Evolutionary conservation across 2,888 invertebrate genomes (phyloP).

Genomic region (Eulithis testata): DNA sequence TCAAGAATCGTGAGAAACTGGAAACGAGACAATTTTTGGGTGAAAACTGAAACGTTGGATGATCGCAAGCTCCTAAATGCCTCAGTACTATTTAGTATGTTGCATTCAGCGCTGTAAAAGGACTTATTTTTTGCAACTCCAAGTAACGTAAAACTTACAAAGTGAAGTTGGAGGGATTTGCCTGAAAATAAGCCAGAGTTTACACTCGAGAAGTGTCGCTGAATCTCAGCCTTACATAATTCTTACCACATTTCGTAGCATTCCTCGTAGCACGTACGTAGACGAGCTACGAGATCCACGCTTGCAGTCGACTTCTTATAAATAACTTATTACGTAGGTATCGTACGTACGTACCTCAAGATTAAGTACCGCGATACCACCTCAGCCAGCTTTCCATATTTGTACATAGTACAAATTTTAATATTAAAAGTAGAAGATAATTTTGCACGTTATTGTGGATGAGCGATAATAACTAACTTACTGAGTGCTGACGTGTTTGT

Average conservation of each 20-base stretch:
- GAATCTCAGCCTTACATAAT: constrained; percentile 25
- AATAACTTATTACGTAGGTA: constrained; percentile 65
- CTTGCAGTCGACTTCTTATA: constrained; percentile 61
- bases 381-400: constrained; percentile 25
- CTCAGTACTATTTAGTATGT: too few species aligned
- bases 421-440: constrained; percentile 9
- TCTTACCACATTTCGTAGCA: constrained; percentile 32
- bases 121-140: too few species aligned
- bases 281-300: constrained; percentile 44
- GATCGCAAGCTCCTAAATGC: too few species aligned
- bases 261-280: constrained; percentile 51
- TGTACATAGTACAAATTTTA: constrained; percentile 11
- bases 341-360: constrained; percentile 35
- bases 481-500: too few species aligned
- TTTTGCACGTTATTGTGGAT: neutral
- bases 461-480: too few species aligned
- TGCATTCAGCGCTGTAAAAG: too few species aligned
- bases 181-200: neutral
- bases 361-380: constrained; percentile 40
- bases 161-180: too few species aligned
- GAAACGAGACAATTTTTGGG: too few species aligned
- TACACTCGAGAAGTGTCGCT: constrained; percentile 3
- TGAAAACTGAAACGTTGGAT: too few species aligned
- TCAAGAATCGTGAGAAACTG: too few species aligned
- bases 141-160: too few species aligned